Conservation (phyloP, 2,797 vertebrate genomes). For the Muscicapa striata region DNA sequence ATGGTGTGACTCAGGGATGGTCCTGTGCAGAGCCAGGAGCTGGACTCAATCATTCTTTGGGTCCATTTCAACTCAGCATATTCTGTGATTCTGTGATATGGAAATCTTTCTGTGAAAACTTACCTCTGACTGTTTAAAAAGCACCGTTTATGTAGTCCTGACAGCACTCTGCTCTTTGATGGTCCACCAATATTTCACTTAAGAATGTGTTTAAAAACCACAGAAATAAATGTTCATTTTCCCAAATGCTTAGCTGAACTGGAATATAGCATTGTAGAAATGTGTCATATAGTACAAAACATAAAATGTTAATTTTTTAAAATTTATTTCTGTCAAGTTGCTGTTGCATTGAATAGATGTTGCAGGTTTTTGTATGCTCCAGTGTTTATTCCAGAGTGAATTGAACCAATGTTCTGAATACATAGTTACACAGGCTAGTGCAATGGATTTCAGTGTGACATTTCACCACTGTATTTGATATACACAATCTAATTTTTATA, state of each 20-base stretch:
- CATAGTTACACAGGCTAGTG: not conserved
- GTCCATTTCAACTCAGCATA: not conserved
- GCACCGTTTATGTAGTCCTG: not conserved
- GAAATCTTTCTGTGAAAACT: not conserved
- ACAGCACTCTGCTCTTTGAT: not conserved
- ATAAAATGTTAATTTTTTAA: not conserved
- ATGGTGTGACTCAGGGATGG: not conserved
- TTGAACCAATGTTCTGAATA: not conserved
- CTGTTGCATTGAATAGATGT: not conserved
- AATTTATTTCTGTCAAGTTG: not conserved
- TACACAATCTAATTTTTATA: slow-evolving; percentile 44
- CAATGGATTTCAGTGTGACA: slow-evolving; percentile 19
- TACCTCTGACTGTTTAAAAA: not conserved
- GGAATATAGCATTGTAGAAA: not conserved
- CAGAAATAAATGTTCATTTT: not conserved
- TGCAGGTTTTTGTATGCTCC: not conserved
- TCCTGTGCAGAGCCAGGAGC: too few species aligned
- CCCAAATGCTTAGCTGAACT: not conserved
- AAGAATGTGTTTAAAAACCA: not conserved
- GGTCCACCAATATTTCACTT: not conserved
- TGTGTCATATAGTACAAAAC: not conserved
- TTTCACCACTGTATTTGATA: slow-evolving; percentile 25
- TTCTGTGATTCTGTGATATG: not conserved
- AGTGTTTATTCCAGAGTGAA: not conserved
- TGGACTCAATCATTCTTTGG: accelerated